Percentiles rank a stretch among this genome's conserved stretches.
Conservation (phyloP, 2,797 vertebrate genomes). For the Phrynocephalus forsythii region DNA sequence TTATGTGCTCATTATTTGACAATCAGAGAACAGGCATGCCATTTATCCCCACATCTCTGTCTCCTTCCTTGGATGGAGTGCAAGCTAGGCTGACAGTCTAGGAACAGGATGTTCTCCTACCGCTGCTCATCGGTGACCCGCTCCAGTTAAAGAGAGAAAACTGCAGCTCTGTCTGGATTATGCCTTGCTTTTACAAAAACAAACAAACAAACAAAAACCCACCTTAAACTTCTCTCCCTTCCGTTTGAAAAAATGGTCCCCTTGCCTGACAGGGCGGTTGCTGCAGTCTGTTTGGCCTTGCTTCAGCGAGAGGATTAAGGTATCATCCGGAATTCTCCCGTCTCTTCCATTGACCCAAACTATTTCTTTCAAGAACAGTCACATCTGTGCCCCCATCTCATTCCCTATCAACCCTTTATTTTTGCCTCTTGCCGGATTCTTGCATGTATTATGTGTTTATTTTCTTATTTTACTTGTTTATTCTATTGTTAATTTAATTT, state of each 20-base stretch:
- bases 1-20: slow-evolving; percentile 53
- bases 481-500: no score
- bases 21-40: slow-evolving; percentile 29
- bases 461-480: no score
- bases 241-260: slow-evolving; percentile 12
- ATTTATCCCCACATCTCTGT: neutral
- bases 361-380: neutral
- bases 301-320: neutral
- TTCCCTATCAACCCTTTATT: neutral
- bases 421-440: no score
- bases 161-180: neutral
- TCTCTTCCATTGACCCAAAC: neutral
- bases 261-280: neutral
- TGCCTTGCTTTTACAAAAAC: neutral
- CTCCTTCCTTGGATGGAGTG: neutral
- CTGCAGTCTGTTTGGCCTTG: slow-evolving; percentile 32
- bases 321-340: neutral
- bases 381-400: neutral
- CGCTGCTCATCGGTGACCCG: neutral
- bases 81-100: neutral
- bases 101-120: neutral
- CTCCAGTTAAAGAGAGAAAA: neutral
- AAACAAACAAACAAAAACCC: neutral
- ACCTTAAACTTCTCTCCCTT: neutral
- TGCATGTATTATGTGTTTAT: no score